Conservation (phyloP, 30 jellyfish, hydroid and myxozoan genomes). For the Hydractinia symbiolongicarpus region DNA sequence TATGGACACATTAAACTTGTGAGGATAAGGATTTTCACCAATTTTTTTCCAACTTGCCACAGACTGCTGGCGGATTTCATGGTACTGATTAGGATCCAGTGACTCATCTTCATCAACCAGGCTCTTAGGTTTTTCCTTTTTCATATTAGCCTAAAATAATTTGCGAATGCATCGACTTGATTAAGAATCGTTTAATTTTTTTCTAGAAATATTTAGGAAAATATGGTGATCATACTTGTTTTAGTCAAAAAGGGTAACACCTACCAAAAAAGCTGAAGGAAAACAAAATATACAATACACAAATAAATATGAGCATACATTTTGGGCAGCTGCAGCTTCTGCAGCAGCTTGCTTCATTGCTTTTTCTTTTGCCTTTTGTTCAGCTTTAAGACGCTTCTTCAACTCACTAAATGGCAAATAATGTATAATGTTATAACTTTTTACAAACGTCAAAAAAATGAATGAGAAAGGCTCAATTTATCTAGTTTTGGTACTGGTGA, state of each 20-base stretch:
- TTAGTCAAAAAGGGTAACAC: too few species aligned
- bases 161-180: too few species aligned
- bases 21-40: slow-evolving; percentile 97
- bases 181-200: too few species aligned
- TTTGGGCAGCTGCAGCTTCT: background rate
- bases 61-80: slow-evolving; percentile 83
- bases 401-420: slow-evolving; percentile 46
- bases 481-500: too few species aligned
- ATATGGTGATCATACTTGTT: too few species aligned
- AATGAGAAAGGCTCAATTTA: too few species aligned
- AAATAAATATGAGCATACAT: too few species aligned
- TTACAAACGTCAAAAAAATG: background rate
- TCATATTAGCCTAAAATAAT: background rate
- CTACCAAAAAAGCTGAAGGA: too few species aligned
- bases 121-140: slow-evolving; percentile 29
- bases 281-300: too few species aligned
- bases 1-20: slow-evolving; percentile 76
- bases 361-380: slow-evolving; percentile 76
- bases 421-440: background rate
- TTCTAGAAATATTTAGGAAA: too few species aligned
- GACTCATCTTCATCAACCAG: slow-evolving; percentile 75
- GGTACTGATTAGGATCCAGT: slow-evolving; percentile 92
- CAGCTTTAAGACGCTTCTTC: slow-evolving; percentile 72
- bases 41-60: slow-evolving; percentile 46
- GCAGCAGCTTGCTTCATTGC: slow-evolving; percentile 64